Conservation (phyloP, 92 coral and sea anemone genomes). For the Meandrina meandrites region DNA sequence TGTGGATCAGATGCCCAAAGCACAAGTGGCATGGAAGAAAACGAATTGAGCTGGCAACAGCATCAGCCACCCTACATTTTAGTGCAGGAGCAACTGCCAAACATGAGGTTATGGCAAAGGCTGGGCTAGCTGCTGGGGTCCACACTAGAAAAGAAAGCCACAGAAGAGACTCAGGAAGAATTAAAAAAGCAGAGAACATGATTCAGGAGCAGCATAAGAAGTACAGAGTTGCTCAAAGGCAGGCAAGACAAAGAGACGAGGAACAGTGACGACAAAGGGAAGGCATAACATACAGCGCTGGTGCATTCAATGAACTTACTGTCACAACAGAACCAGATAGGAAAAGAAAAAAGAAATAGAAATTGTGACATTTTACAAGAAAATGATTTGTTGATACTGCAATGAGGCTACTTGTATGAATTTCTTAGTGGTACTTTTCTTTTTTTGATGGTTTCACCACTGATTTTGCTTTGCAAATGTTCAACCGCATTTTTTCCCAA, state of each 20-base stretch:
- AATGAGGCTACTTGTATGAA: no score
- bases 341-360: no score
- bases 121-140: conserved; percentile 30
- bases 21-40: conserved; percentile 43
- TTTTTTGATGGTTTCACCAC: no score
- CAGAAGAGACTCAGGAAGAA: conserved; percentile 48
- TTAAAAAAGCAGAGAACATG: conserved; percentile 28
- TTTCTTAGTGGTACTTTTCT: no score
- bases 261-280: no score
- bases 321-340: no score
- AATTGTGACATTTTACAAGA: no score
- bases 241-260: conserved; percentile 42
- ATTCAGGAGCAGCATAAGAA: conserved; percentile 24
- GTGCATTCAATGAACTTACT: no score
- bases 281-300: no score
- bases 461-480: no score
- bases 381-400: no score
- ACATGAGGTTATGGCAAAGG: conserved; percentile 36
- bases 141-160: conserved; percentile 25
- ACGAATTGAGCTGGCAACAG: conserved; percentile 32
- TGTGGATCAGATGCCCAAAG: conserved; percentile 42
- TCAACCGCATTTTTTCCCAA: no score
- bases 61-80: conserved; percentile 21
- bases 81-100: conserved; percentile 42
- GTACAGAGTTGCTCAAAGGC: conserved; percentile 35